phyloP scores from a whole-genome alignment of 2,113 vertebrate genomes.

The Channa maculata region DNA sequence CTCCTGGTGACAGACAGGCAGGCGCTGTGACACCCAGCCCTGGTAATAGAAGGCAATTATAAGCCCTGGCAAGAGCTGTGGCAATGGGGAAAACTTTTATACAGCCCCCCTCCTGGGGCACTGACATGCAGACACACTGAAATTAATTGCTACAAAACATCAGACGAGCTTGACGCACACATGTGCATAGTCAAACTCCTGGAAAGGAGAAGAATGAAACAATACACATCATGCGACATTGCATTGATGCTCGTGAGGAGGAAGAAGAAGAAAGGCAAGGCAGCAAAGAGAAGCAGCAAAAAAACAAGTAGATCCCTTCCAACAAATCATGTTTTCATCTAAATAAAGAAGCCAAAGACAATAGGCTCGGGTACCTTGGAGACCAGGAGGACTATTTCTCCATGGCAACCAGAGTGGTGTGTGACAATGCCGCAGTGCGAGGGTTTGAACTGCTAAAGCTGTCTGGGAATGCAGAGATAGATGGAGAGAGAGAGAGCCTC shows the following conservation, averaged over 20 bases:
- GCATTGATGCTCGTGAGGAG: conserved; percentile 71
- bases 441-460: conserved; percentile 82
- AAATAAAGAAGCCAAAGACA: conserved; percentile 88
- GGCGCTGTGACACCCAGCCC: conserved; percentile 77
- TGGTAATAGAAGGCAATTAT: conserved; percentile 83
- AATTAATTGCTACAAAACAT: conserved; percentile 84
- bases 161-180: conserved; percentile 76
- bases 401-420: conserved; percentile 86
- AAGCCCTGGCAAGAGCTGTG: conserved; percentile 79
- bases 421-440: conserved; percentile 82
- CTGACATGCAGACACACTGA: conserved; percentile 81
- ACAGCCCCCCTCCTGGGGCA: conserved; percentile 76
- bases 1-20: conserved; percentile 78
- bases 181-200: conserved; percentile 77
- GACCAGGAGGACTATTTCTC: conserved; percentile 87
- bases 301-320: conserved; percentile 78
- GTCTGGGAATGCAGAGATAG: conserved; percentile 83
- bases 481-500: conserved; percentile 67
- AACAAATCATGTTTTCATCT: conserved; percentile 87
- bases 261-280: conserved; percentile 70
- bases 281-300: conserved; percentile 61
- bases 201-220: conserved; percentile 79
- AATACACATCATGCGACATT: conserved; percentile 68
- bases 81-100: conserved; percentile 79
- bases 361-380: conserved; percentile 87